Conservation (phyloP, 2,888 invertebrate genomes). For the Anticlea derivata region DNA sequence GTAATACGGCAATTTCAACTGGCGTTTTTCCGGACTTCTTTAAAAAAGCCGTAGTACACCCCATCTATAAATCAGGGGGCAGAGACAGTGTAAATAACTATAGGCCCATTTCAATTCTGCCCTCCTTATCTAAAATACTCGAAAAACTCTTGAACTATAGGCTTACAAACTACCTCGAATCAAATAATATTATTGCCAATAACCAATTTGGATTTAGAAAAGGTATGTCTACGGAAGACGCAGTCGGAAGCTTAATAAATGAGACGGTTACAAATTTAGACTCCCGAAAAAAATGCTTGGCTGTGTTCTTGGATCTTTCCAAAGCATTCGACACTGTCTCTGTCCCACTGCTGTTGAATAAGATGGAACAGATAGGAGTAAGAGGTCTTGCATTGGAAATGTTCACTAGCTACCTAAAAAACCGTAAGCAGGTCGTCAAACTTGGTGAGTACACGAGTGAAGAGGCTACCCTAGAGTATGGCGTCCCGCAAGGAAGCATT, state of each 20-base stretch:
- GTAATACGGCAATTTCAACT: slow-evolving; percentile 5
- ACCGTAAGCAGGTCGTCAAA: not conserved
- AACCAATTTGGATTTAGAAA: slow-evolving; percentile 26
- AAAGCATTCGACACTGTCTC: slow-evolving; percentile 3
- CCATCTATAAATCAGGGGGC: slow-evolving; percentile 20
- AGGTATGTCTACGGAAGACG: slow-evolving; percentile 4
- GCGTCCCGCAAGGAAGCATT: not conserved
- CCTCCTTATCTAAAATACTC: slow-evolving; percentile 21
- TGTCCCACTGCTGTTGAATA: not conserved
- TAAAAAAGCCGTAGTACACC: slow-evolving; percentile 16
- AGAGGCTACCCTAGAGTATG: not conserved
- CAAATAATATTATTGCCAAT: slow-evolving; percentile 9
- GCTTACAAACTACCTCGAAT: slow-evolving; percentile 7
- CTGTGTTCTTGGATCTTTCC: not conserved
- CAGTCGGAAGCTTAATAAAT: not conserved
- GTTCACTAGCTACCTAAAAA: not conserved
- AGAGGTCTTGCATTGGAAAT: not conserved
- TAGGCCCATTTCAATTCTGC: slow-evolving; percentile 23
- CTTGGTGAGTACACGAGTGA: not conserved
- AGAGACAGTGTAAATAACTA: slow-evolving; percentile 22
- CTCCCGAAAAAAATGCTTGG: not conserved
- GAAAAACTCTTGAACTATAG: slow-evolving; percentile 17
- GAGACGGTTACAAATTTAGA: not conserved
- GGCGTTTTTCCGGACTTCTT: slow-evolving; percentile 16
- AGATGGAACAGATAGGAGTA: not conserved